Conservation (phyloP, 2,113 vertebrate genomes). For the Lanius ludovicianus region DNA sequence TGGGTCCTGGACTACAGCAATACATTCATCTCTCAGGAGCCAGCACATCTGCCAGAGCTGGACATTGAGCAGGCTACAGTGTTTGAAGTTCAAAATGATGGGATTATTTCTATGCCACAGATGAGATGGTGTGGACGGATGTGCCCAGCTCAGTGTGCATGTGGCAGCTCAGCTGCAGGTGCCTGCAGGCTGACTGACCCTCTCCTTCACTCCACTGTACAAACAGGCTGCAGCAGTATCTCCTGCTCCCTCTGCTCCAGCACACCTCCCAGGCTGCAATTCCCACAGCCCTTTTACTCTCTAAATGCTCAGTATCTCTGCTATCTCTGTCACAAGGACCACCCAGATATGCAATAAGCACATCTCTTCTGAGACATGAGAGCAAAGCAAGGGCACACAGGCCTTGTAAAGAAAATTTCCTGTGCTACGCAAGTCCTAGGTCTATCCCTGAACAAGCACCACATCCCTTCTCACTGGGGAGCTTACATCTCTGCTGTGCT, state of each 20-base stretch:
- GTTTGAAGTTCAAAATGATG: fast-evolving
- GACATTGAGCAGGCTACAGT: not conserved
- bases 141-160: fast-evolving
- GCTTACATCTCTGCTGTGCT: not conserved
- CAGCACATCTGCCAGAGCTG: not conserved
- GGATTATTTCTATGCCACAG: not conserved
- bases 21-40: not conserved
- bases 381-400: not conserved
- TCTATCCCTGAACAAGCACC: not conserved
- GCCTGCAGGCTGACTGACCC: not conserved
- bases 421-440: not conserved
- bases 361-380: not conserved
- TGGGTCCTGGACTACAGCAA: not conserved
- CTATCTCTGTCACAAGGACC: fast-evolving
- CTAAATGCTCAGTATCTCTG: not conserved
- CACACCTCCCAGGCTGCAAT: not conserved
- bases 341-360: not conserved
- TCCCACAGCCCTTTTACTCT: not conserved
- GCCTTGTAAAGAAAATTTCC: not conserved
- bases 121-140: not conserved
- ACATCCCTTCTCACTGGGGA: not conserved
- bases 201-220: not conserved
- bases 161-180: not conserved
- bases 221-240: not conserved
- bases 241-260: not conserved